A percentile compares a stretch with the other conserved stretches of the same genome.
phyloP scores from a whole-genome alignment of 2,888 invertebrate genomes.

The Erebia aethiops region DNA sequence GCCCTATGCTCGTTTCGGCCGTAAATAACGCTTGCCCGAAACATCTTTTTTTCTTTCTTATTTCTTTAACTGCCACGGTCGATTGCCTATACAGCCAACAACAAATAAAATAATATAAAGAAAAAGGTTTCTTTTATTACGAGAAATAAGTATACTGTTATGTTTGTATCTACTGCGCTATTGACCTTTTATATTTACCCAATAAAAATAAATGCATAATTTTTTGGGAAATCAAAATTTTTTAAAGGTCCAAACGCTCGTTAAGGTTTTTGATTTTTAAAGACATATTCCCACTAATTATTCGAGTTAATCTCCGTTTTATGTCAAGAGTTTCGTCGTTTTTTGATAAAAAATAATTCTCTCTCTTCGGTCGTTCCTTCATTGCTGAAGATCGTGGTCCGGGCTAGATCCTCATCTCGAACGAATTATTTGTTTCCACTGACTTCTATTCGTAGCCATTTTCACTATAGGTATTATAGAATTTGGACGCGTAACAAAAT shows the following conservation, averaged over 20 bases:
- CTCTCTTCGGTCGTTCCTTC: no score
- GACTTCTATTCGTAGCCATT: no score
- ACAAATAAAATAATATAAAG: slow-evolving; percentile 16
- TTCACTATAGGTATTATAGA: no score
- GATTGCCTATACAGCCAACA: slow-evolving; percentile 13
- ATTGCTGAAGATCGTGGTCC: no score
- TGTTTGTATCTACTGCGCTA: not conserved
- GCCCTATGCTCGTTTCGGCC: slow-evolving; percentile 18
- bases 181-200: slow-evolving; percentile 6
- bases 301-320: no score
- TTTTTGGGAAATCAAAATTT: not conserved
- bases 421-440: no score
- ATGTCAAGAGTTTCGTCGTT: no score
- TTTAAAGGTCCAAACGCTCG: not conserved
- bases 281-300: not conserved
- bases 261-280: not conserved
- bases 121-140: slow-evolving; percentile 24
- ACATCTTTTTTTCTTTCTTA: slow-evolving; percentile 23
- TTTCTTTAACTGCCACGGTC: slow-evolving; percentile 25
- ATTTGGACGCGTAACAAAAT: no score
- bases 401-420: no score
- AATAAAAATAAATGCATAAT: slow-evolving; percentile 2
- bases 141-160: slow-evolving; percentile 13
- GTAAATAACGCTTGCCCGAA: slow-evolving; percentile 31
- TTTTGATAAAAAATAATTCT: no score